A percentile compares a stretch with the other conserved stretches of the same genome.
Conservation (phyloP, 2,888 invertebrate genomes). For the Aproaerema taeniolella region DNA sequence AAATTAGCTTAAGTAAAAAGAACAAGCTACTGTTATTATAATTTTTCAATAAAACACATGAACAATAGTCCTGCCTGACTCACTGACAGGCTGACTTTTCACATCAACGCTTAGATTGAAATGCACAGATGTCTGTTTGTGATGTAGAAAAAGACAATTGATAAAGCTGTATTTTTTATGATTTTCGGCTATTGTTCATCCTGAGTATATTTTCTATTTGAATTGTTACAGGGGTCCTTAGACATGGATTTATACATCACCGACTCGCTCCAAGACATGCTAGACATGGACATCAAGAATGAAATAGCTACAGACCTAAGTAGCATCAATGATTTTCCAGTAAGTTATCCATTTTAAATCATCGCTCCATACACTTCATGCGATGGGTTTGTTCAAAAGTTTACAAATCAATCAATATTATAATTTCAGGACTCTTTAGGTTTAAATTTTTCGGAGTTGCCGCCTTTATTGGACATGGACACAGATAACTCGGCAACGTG, state of each 20-base stretch:
- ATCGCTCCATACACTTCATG: background rate
- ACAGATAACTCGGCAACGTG: conserved; percentile 79
- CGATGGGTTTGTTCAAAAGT: too few species aligned
- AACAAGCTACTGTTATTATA: too few species aligned
- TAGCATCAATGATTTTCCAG: conserved; percentile 81
- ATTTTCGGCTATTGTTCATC: too few species aligned
- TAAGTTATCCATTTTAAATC: conserved; percentile 31
- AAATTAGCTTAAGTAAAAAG: too few species aligned
- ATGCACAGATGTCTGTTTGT: too few species aligned
- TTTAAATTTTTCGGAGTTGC: conserved; percentile 79
- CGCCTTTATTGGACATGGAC: conserved; percentile 81
- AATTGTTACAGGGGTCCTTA: conserved; percentile 72
- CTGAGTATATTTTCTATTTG: too few species aligned
- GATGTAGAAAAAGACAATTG: too few species aligned
- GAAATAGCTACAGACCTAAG: conserved; percentile 90
- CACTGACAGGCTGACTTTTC: too few species aligned
- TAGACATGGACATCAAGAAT: conserved; percentile 92
- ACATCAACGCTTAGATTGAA: too few species aligned
- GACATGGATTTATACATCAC: conserved; percentile 81
- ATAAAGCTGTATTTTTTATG: too few species aligned
- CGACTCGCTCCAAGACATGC: conserved; percentile 91
- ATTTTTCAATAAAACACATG: too few species aligned
- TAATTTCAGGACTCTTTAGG: conserved; percentile 75
- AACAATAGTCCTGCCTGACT: too few species aligned
- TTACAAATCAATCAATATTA: background rate